Evolutionary conservation across 2,797 vertebrate genomes (phyloP), one percentile per base, ranked within the genome.

Genomic region (Scolopax bukidnonensis): DNA sequence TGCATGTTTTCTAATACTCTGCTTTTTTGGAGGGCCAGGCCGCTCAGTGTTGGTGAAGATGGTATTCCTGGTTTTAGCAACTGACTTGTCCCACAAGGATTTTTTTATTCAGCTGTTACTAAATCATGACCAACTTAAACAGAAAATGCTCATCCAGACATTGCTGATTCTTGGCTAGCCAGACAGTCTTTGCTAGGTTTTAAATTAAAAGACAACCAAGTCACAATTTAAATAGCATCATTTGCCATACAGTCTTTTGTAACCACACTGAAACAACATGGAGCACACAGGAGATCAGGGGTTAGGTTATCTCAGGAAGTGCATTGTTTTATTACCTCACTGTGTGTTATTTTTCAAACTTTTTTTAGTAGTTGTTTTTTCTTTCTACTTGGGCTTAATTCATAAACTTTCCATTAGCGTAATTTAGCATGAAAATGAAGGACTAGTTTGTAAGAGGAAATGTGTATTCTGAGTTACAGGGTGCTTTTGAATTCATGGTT

Each of bases 1-100:
- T 88, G 79, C 85, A 95, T 87, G 56, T 91, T 74, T 89, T 59
- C 95, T 98, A 97, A 97, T 69, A 65, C 33, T 90, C 65, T 94
- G 64, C 32, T 69, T 87, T 91, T 80, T 76, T 76, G 74, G 89
- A 84, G 59, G 60, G 86, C 51, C 81, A 84, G 81, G 38, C 36
- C 91, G 79, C 88, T 85, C 79, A 10, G 32, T 92, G 54, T 60
- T 91, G 54, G 93, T 92, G 70, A 92, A 95, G 79, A 76, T 3
- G 21, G 0, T 88, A 50, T 94, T 96, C 50, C 33, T 81, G 51
- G 33, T 61, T 87, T 91, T 87, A 80, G 48, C 30, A 90, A 14
- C 63, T 71, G 60, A 68, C 27, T 15, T 78, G 12, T 93, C 95
- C 36, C 24, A 10, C 38, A 33, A 32, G 5, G 1, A 0, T 11